Conservation (phyloP, 2,888 invertebrate species). For the Azorinus chamasolen region DNA sequence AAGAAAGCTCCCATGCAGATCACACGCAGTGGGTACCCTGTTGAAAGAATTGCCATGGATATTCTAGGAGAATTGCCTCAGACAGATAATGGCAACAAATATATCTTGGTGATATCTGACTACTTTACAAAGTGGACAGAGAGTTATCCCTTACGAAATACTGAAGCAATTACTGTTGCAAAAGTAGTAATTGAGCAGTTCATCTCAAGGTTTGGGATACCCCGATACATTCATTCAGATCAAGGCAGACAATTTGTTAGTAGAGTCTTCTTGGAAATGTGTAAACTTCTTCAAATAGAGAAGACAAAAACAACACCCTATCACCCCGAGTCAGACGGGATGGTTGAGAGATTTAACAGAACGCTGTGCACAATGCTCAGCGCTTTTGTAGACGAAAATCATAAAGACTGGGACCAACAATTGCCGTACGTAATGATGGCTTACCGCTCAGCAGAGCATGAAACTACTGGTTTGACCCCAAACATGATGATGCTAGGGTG, state of each 20-base stretch:
- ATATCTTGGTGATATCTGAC: slow-evolving; percentile 49
- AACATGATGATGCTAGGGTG: slow-evolving; percentile 36
- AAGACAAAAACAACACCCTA: no score
- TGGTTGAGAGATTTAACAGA: slow-evolving; percentile 53
- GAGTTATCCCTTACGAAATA: slow-evolving; percentile 42
- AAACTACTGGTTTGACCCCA: slow-evolving; percentile 30
- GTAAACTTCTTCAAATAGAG: no score
- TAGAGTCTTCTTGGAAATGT: slow-evolving; percentile 35
- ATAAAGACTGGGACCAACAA: slow-evolving; percentile 47
- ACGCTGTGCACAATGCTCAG: slow-evolving; percentile 48
- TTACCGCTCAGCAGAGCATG: slow-evolving; percentile 36
- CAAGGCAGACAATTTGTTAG: slow-evolving; percentile 48
- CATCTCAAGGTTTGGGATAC: slow-evolving; percentile 41
- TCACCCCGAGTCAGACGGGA: no score
- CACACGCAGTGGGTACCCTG: slow-evolving; percentile 17
- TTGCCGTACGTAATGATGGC: slow-evolving; percentile 38
- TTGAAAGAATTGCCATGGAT: slow-evolving; percentile 49
- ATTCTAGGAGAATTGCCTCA: slow-evolving; percentile 46
- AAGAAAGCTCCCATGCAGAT: slow-evolving; percentile 23
- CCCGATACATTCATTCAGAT: slow-evolving; percentile 46
- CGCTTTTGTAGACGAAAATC: slow-evolving; percentile 32
- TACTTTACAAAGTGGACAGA: slow-evolving; percentile 63
- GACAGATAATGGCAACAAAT: slow-evolving; percentile 38
- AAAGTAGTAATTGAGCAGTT: slow-evolving; percentile 39
- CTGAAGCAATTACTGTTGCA: slow-evolving; percentile 49